These are phyloP conservation scores for Schizotus pectinicornis DNA, from an alignment of 2,888 invertebrate species.

Conservation along the genomic window DNA sequence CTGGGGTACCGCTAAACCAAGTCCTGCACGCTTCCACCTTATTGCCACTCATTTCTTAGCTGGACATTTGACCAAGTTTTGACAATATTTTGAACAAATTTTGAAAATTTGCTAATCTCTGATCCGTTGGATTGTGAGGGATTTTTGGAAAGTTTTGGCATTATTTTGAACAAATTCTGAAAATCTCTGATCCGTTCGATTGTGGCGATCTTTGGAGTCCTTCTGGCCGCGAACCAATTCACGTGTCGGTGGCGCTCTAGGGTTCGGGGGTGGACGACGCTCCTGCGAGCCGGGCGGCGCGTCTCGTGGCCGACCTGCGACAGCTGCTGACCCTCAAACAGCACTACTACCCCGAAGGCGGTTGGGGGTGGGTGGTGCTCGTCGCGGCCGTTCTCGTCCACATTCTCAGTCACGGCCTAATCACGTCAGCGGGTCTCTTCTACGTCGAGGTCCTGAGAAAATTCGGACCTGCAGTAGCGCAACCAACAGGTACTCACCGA, in stretches of 20 bases:
- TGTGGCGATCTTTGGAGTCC: neutral
- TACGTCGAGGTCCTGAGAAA: conserved; percentile 56
- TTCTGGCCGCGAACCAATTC: neutral
- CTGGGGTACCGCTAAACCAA: no score
- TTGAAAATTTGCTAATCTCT: no score
- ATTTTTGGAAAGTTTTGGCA: no score
- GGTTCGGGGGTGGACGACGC: conserved; percentile 57
- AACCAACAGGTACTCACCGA: conserved; percentile 67
- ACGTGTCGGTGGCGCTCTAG: conserved; percentile 31
- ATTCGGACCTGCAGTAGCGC: conserved; percentile 65
- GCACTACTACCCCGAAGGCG: conserved; percentile 87
- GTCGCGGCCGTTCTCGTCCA: conserved; percentile 75
- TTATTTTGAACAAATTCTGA: no score
- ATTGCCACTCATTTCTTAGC: no score
- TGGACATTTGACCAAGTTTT: no score
- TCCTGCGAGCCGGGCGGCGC: conserved; percentile 62
- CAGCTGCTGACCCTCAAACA: conserved; percentile 73
- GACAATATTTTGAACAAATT: no score
- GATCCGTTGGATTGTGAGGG: no score
- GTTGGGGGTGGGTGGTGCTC: conserved; percentile 86
- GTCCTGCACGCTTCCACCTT: no score
- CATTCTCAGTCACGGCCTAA: conserved; percentile 76
- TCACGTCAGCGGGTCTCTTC: conserved; percentile 66
- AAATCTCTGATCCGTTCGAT: neutral
- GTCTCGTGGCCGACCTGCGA: conserved; percentile 62